Evolutionary conservation across 2,888 invertebrate species (phyloP).

Genomic region (Macrophya alboannulata): DNA sequence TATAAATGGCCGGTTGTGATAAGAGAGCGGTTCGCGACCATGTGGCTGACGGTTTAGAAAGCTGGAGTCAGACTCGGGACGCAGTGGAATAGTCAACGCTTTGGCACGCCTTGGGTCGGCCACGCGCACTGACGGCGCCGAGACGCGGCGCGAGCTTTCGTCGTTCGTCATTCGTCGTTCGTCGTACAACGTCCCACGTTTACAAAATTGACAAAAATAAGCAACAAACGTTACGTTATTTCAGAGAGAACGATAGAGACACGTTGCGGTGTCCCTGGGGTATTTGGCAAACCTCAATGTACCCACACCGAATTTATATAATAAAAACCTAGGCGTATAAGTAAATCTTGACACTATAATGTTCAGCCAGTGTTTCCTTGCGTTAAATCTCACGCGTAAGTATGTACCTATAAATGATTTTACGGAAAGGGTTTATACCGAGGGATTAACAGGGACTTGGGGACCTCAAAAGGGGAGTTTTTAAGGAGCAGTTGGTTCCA

Average conservation of each 20-base stretch:
- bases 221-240: not conserved
- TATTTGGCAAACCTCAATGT: slow-evolving; percentile 7
- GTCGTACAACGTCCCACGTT: slow-evolving; percentile 29
- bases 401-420: not conserved
- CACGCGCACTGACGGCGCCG: slow-evolving; percentile 46
- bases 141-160: slow-evolving; percentile 31
- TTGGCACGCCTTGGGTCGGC: slow-evolving; percentile 38
- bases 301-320: not conserved
- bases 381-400: not conserved
- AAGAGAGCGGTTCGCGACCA: slow-evolving; percentile 18
- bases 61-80: slow-evolving; percentile 48
- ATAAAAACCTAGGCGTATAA: not conserved
- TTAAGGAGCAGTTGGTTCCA: not conserved
- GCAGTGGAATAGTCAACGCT: slow-evolving; percentile 37
- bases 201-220: not conserved
- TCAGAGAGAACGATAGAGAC: not conserved
- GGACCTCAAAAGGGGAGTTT: slow-evolving; percentile 5
- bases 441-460: not conserved
- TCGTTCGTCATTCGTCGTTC: slow-evolving; percentile 43
- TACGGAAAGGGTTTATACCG: not conserved
- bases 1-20: slow-evolving; percentile 6
- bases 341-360: not conserved
- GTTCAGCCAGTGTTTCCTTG: not conserved
- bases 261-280: slow-evolving; percentile 1
- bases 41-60: slow-evolving; percentile 45